Evolutionary conservation across 23 tunicate genomes (phyloP).

Genomic region (Botrylloides violaceus): DNA sequence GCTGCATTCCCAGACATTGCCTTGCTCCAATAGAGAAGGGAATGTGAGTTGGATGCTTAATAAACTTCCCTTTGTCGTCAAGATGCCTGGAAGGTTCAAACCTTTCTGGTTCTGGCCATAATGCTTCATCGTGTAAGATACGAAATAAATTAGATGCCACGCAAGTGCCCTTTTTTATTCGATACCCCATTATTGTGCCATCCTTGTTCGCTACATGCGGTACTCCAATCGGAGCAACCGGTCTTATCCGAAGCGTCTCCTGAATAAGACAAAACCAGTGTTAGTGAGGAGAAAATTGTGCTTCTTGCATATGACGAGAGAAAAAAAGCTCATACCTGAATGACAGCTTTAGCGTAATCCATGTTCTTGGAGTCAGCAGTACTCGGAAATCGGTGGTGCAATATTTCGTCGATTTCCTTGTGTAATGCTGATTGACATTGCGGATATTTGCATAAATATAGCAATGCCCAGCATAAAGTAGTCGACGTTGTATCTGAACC

Average conservation of each 20-base stretch:
- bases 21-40: conserved; percentile 51
- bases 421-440: conserved; percentile 40
- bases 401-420: conserved; percentile 27
- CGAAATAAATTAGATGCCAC: conserved; percentile 35
- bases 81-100: conserved; percentile 53
- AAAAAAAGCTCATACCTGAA: conserved; percentile 48
- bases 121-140: conserved; percentile 39
- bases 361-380: conserved; percentile 27
- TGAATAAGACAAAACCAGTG: background rate
- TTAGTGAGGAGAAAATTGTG: background rate
- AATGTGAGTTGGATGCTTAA: conserved; percentile 24
- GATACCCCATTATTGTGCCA: conserved; percentile 36
- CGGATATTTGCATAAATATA: conserved; percentile 25
- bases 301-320: background rate
- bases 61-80: conserved; percentile 40
- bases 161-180: conserved; percentile 35
- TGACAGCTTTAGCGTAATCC: conserved; percentile 43
- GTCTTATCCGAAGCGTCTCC: conserved; percentile 36
- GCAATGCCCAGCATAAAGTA: conserved; percentile 30
- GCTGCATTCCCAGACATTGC: conserved; percentile 44
- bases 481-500: conserved; percentile 52
- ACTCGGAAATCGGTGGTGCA: conserved; percentile 9
- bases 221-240: conserved; percentile 37
- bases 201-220: conserved; percentile 30
- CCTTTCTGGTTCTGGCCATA: conserved; percentile 50